Conservation (phyloP, 2,113 vertebrate species). For the Pelecanoides urinatrix region DNA sequence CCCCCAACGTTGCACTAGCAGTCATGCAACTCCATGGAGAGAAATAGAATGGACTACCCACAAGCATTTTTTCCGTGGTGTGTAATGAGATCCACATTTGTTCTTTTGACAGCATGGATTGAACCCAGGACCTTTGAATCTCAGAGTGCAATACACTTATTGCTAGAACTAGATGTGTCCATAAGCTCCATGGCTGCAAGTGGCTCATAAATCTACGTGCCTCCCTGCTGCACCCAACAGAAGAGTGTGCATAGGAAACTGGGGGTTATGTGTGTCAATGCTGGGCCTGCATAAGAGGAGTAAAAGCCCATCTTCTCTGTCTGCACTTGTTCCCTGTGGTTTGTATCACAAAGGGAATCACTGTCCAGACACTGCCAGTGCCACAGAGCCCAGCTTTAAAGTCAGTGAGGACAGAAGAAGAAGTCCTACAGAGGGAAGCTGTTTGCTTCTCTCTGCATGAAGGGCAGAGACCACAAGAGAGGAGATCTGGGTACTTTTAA, state of each 20-base stretch:
- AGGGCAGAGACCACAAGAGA: background rate
- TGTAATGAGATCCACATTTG: background rate
- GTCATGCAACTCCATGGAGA: background rate
- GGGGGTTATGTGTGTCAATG: background rate
- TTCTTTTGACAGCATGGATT: background rate
- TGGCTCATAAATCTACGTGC: background rate
- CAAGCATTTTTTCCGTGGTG: background rate
- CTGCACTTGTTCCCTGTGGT: background rate
- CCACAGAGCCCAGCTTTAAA: background rate
- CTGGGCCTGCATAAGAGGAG: background rate
- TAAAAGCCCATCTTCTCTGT: background rate
- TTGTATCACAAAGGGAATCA: background rate
- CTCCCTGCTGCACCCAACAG: background rate
- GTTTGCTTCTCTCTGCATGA: background rate
- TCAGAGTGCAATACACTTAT: background rate
- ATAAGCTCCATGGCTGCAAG: background rate
- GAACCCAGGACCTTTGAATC: background rate
- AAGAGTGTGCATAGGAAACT: background rate
- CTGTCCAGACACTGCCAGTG: background rate
- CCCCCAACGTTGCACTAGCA: background rate
- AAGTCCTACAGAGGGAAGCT: background rate
- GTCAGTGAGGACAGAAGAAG: background rate
- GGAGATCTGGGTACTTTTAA: background rate
- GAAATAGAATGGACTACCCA: background rate
- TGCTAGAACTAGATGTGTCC: background rate